phyloP scores from a whole-genome alignment of 2,888 invertebrate genomes.

The Dicycla oo region DNA sequence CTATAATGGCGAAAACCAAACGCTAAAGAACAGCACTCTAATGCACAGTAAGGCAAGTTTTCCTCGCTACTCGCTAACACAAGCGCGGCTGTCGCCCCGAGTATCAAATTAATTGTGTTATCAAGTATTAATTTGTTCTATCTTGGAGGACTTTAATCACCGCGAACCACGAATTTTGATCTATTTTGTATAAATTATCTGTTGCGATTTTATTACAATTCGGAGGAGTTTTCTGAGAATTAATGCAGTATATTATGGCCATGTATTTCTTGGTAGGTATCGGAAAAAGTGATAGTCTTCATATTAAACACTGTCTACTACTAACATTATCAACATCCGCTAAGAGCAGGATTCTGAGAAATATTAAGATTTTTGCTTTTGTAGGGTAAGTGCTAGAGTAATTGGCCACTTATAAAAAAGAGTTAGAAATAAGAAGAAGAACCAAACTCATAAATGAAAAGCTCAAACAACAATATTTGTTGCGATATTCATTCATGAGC shows the following conservation, averaged over 20 bases:
- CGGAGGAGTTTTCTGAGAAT: neutral
- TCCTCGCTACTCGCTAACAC: conserved; percentile 41
- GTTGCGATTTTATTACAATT: conserved; percentile 32
- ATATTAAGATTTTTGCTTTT: too few species aligned
- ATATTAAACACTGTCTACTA: neutral
- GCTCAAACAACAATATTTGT: too few species aligned
- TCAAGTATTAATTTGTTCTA: conserved; percentile 88
- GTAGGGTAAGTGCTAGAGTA: too few species aligned
- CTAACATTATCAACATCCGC: neutral
- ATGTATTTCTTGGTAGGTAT: neutral
- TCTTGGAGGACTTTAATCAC: conserved; percentile 84
- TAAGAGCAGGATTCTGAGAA: neutral
- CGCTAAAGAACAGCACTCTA: too few species aligned
- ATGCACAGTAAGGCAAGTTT: too few species aligned
- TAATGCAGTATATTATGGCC: neutral
- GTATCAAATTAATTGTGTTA: conserved; percentile 88
- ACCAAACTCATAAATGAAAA: too few species aligned
- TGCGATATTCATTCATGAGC: too few species aligned
- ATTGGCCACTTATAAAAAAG: too few species aligned
- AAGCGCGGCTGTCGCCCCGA: conserved; percentile 48
- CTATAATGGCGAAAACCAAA: too few species aligned
- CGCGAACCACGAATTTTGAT: conserved; percentile 60
- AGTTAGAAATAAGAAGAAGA: too few species aligned
- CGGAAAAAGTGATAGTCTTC: too few species aligned
- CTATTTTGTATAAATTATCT: conserved; percentile 53